Base-by-base conservation (phyloP, 2,113 vertebrate species). In the Antennarius striatus region DNA sequence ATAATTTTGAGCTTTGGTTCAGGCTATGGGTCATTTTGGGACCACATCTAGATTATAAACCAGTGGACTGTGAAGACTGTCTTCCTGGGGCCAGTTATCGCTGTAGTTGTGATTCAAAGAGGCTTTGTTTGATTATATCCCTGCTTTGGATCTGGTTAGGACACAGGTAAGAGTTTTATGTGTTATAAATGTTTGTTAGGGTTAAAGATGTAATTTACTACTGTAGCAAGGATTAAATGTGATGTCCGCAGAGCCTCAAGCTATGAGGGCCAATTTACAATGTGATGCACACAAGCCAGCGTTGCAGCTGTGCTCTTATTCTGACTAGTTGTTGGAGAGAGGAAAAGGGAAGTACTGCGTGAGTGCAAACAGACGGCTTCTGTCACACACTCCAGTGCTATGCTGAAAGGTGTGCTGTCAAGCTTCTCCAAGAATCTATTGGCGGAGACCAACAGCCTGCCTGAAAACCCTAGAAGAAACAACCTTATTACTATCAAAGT, bases 381-480 rank as follows among this genome's bases (percentile, higher is more conserved):
- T 89, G 89, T 91, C 89, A 89, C 82, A 89, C 80, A 89, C 89
- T 91, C 75, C 86, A 86, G 75, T 81, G 71, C 69, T 10, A n/a
- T 71, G 73, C 80, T 90, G 88, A 88, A 71, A 80, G 82, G 74
- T 87, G 77, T 10, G 68, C 79, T 81, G 76, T 86, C 81, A 86
- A 36, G 75, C 53, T 74, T 75, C 67, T 60, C 63, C 58, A 57
- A 22, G 58, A 74, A 76, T 77, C 61, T 69, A 71, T 40, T 74
- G 81, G 84, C 77, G 81, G 73, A 79, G 81, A 64, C 77, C 67
- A 74, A 73, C 65, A 49, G 76, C 52, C 55, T 80, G 69, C 57
- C 75, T 73, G 53, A 76, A 75, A 74, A 47, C n/a, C 51, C 59
- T 74, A 75, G 51, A 65, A 56, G 57, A 79, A 85, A 69, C 69